Evolutionary conservation across 2,888 invertebrate species (phyloP), one percentile per base, ranked within the genome.

Genomic region (Anodontia alba): DNA sequence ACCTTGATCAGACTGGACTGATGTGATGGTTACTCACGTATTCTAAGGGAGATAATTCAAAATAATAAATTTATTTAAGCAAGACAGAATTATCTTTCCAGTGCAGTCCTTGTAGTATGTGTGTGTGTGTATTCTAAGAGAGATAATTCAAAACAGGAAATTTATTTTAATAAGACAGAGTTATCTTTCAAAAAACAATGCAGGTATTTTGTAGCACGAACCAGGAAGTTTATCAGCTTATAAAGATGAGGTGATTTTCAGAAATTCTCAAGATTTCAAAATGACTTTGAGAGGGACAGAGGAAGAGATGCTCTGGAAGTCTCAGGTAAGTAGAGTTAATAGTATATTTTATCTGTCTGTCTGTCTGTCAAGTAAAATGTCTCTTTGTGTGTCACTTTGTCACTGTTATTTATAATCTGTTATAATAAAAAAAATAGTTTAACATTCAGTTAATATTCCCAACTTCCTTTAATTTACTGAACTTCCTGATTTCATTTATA

Each of bases 201-300:
- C n/a, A n/a, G n/a, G n/a, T n/a, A n/a, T n/a, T n/a, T n/a, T n/a
- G 46, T 20, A 46, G 46, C 3, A 46, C n/a, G n/a, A 46, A 46
- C 46, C 46, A 46, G 46, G 17, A 20, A 20, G n/a, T 46, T 46
- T 42, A 42, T 57, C 29, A 29, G 1, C 26, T 3, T 62, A 33
- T 12, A 62, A 33, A 17, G 33, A 62, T 33, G 62, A 62, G 62
- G 62, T 31, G 33, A 62, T 62, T 62, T 62, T 62, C 33, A 12
- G 3, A 3, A 15, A 2, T 5, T 62, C 1, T 33, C 57, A 29
- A 57, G 26, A 29, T 57, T 29, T 26, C 57, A 57, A 57, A 29
- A 29, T 57, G 29, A 17, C 57, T 17, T 33, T 12, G 33, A 20
- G 62, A 17, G 17, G 7, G 15, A 62, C 33, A 17, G 62, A 62